A percentile compares a stretch with the other conserved stretches of the same genome.
phyloP scores from a whole-genome alignment of 2,113 vertebrate genomes.

The Marmota flaviventris region DNA sequence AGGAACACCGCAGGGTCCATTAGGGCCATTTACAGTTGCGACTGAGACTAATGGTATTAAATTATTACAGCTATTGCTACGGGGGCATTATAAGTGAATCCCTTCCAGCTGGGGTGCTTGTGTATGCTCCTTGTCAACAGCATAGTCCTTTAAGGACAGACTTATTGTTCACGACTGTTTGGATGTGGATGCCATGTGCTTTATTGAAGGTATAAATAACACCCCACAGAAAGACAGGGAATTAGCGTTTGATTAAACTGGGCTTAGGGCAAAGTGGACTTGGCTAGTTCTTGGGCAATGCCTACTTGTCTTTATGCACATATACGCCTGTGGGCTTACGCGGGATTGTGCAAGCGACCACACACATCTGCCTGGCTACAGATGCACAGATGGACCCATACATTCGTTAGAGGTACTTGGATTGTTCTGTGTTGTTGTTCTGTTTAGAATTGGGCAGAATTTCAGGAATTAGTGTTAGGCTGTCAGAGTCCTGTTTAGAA shows the following conservation, averaged over 20 bases:
- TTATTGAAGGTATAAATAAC: conserved; percentile 79
- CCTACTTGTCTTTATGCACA: background rate
- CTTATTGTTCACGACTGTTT: conserved; percentile 79
- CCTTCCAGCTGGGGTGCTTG: conserved; percentile 71
- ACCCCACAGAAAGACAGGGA: conserved; percentile 70
- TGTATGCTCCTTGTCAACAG: conserved; percentile 73
- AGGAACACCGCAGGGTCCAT: conserved; percentile 81
- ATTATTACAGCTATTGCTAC: conserved; percentile 76
- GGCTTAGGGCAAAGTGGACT: conserved; percentile 74
- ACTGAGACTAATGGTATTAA: conserved; percentile 80
- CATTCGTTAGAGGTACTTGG: background rate
- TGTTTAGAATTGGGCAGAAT: conserved; percentile 2
- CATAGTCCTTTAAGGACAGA: conserved; percentile 71
- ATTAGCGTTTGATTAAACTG: conserved; percentile 81
- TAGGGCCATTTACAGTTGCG: conserved; percentile 85
- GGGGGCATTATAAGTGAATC: conserved; percentile 81
- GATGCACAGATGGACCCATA: background rate
- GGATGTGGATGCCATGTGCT: conserved; percentile 71
- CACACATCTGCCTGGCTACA: background rate
- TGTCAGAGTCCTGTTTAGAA: conserved; percentile 47
- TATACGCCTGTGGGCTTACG: background rate
- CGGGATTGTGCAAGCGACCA: fast-evolving
- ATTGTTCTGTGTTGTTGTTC: background rate
- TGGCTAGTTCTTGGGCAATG: conserved; percentile 11
- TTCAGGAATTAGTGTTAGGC: background rate